phyloP scores from a whole-genome alignment of 1,140 invertebrate species.

The Drosophila auraria region DNA sequence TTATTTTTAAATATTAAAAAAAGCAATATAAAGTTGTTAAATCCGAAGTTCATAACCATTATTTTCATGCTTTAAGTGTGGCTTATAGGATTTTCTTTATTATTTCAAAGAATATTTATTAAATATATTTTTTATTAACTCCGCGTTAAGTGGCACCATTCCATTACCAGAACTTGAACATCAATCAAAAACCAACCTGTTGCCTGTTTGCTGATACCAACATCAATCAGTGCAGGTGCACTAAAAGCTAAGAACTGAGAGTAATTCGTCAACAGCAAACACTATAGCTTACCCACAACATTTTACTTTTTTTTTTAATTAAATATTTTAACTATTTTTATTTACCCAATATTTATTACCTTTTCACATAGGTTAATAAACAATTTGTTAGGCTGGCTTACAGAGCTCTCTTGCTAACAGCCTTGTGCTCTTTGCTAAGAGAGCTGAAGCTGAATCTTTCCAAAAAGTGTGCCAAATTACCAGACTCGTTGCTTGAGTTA shows the following conservation, averaged over 20 bases:
- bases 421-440: slow-evolving; percentile 55
- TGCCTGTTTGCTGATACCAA: slow-evolving; percentile 17
- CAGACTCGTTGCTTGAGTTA: slow-evolving; percentile 18
- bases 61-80: no score
- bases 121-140: background rate
- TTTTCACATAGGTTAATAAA: slow-evolving; percentile 6
- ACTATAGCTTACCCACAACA: background rate
- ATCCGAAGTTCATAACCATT: background rate
- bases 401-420: slow-evolving; percentile 34
- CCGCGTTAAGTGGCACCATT: background rate
- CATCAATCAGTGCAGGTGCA: slow-evolving; percentile 41
- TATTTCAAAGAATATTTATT: rapidly evolving
- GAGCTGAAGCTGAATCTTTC: slow-evolving; percentile 8
- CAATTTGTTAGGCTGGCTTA: slow-evolving; percentile 25
- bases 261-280: background rate
- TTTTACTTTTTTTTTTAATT: background rate
- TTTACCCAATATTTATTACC: background rate
- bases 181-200: slow-evolving; percentile 63
- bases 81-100: no score
- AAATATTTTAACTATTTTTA: background rate
- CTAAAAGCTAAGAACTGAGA: background rate
- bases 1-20: background rate
- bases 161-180: background rate
- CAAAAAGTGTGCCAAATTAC: slow-evolving; percentile 48
- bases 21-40: no score